phyloP scores from a whole-genome alignment of 2,113 vertebrate genomes.

The Rhipidura dahli region DNA sequence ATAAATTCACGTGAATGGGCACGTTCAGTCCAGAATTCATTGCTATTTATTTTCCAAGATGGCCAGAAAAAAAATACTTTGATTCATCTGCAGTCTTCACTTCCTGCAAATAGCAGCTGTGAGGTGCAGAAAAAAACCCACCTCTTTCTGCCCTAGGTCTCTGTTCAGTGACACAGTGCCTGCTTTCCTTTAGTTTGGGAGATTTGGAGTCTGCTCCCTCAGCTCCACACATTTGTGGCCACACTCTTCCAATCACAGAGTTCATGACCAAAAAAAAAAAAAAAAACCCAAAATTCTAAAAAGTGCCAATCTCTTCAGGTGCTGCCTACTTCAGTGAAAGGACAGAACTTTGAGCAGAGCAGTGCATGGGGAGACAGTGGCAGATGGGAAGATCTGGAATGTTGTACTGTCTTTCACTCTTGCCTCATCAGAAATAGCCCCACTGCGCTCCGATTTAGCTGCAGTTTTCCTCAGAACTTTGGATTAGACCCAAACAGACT shows the following conservation, averaged over 20 bases:
- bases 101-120: not conserved
- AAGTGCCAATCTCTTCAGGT: not conserved
- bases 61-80: not conserved
- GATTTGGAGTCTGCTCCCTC: not conserved
- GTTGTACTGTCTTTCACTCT: not conserved
- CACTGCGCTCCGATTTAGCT: not conserved
- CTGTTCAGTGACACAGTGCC: not conserved
- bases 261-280: not conserved
- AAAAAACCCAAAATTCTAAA: not conserved
- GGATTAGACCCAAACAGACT: not conserved
- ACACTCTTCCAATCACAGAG: not conserved
- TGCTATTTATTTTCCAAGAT: not conserved
- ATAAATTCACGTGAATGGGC: not conserved
- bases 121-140: not conserved
- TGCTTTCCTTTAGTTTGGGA: not conserved
- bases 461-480: slow-evolving; percentile 14
- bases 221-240: not conserved
- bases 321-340: not conserved
- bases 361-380: not conserved
- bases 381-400: not conserved
- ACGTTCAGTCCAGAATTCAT: not conserved
- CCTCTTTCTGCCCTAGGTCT: not conserved
- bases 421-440: not conserved
- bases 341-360: not conserved
- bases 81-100: not conserved